A percentile compares a stretch with the other conserved stretches of the same genome.
phyloP scores from a whole-genome alignment of 1,140 invertebrate species.

The Prorops nasuta region DNA sequence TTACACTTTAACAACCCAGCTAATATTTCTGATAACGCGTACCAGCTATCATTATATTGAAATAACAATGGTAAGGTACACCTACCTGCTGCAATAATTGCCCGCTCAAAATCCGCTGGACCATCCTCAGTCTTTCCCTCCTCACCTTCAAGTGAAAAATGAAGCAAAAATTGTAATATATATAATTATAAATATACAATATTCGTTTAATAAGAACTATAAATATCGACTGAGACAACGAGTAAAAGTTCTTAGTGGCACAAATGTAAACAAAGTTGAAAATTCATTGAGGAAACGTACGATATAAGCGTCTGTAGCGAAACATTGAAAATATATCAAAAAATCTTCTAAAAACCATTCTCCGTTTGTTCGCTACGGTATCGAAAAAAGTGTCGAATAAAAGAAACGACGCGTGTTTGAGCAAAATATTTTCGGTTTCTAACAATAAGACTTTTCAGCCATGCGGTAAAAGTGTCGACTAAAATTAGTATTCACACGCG shows the following conservation, averaged over 20 bases:
- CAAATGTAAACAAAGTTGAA: not conserved
- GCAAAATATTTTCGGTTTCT: too few relatives aligned
- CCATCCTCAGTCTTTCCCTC: slow-evolving; percentile 27
- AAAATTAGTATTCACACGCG: too few relatives aligned
- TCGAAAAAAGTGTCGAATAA: too few relatives aligned
- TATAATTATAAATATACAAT: not conserved
- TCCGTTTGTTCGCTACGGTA: too few relatives aligned
- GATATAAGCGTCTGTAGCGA: slow-evolving; percentile 9
- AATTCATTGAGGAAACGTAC: slow-evolving; percentile 7
- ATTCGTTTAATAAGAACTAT: not conserved
- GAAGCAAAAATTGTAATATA: slow-evolving; percentile 2
- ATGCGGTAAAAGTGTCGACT: too few relatives aligned
- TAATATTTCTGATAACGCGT: too few relatives aligned
- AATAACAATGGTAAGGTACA: slow-evolving; percentile 51
- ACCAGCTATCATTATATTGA: too few relatives aligned
- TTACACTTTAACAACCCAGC: too few relatives aligned
- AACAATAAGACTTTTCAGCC: too few relatives aligned
- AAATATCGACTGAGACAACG: not conserved
- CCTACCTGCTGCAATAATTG: slow-evolving; percentile 33
- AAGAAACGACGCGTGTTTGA: too few relatives aligned
- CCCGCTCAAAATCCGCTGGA: slow-evolving; percentile 36
- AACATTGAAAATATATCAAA: slow-evolving; percentile 9
- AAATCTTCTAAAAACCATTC: slow-evolving; percentile 16
- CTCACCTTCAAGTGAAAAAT: slow-evolving; percentile 22
- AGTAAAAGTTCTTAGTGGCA: not conserved